phyloP scores from a whole-genome alignment of 2,797 vertebrate species.

The Yasuhikotakia modesta region DNA sequence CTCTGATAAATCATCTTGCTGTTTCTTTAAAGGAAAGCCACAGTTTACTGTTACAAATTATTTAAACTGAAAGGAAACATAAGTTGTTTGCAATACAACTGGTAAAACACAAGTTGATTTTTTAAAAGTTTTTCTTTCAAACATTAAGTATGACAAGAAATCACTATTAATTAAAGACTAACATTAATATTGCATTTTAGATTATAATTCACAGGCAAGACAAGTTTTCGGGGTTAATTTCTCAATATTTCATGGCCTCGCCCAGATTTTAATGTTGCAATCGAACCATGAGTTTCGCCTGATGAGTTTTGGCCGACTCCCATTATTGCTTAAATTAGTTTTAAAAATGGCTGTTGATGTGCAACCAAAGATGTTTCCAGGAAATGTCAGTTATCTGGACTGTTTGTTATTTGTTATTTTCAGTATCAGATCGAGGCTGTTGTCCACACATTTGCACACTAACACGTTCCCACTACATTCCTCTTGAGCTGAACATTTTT shows the following conservation, averaged over 20 bases:
- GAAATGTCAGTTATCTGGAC: not conserved
- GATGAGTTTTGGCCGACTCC: not conserved
- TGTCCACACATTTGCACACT: not conserved
- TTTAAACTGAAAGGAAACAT: too few species aligned
- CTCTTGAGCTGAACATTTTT: constrained; percentile 15
- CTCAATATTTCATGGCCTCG: not conserved
- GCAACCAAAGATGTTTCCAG: not conserved
- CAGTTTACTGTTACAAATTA: too few species aligned
- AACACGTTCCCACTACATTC: not conserved
- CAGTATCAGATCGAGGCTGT: not conserved
- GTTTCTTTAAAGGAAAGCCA: too few species aligned
- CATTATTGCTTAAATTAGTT: not conserved
- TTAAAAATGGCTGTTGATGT: not conserved
- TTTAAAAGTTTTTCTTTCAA: too few species aligned
- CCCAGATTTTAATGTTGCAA: not conserved
- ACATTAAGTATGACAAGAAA: too few species aligned
- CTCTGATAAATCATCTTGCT: too few species aligned
- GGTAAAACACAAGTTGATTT: too few species aligned
- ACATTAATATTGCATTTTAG: not conserved
- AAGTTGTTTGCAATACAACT: too few species aligned
- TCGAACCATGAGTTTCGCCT: too few species aligned
- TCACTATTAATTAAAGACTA: not conserved
- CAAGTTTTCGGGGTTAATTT: not conserved
- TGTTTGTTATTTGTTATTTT: not conserved
- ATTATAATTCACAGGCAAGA: not conserved